phyloP scores from a whole-genome alignment of 2,113 vertebrate genomes.

The Thymallus thymallus region DNA sequence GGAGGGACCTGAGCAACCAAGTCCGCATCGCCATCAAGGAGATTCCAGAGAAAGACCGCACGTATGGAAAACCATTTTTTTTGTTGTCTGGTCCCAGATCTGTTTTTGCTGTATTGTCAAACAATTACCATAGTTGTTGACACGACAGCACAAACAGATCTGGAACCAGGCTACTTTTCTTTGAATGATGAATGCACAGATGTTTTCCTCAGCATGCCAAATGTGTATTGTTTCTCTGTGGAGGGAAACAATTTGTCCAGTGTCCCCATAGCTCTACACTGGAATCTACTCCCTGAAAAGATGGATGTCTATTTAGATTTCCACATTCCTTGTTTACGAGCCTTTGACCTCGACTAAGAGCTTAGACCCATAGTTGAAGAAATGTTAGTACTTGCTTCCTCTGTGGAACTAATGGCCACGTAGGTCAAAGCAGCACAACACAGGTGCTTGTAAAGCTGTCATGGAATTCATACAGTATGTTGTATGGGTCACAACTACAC shows the following conservation, averaged over 20 bases:
- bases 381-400: neutral
- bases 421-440: neutral
- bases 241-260: conserved; percentile 27
- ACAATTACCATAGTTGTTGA: no score
- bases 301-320: conserved; percentile 36
- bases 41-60: conserved; percentile 88
- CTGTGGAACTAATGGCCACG: neutral
- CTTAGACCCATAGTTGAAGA: neutral
- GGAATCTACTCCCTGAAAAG: neutral
- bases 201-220: neutral
- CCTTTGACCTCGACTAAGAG: neutral
- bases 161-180: no score
- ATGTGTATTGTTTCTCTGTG: neutral
- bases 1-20: conserved; percentile 83
- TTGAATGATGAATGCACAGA: neutral
- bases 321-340: conserved; percentile 10
- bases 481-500: neutral
- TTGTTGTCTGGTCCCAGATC: neutral
- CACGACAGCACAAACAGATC: no score
- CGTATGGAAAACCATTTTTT: conserved; percentile 61
- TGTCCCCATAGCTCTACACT: neutral
- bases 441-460: no score
- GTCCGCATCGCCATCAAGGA: conserved; percentile 94
- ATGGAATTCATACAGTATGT: neutral
- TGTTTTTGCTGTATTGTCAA: neutral